These are phyloP conservation scores for Bombyx huttoni DNA, from an alignment of 2,888 invertebrate genomes.

Conservation along the genomic window DNA sequence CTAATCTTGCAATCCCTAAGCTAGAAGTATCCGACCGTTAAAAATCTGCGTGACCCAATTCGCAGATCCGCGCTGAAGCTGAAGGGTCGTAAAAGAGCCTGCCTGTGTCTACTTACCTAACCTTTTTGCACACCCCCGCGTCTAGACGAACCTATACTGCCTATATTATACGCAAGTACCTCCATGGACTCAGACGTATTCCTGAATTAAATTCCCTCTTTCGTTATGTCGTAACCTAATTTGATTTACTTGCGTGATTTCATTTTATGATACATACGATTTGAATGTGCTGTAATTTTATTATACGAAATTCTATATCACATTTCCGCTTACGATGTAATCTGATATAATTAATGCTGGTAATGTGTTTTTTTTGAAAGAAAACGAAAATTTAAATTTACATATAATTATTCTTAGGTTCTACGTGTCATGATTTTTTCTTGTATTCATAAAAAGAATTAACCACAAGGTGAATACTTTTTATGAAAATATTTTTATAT, in stretches of 20 bases:
- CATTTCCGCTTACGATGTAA: too few species aligned
- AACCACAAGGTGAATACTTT: too few species aligned
- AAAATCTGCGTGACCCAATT: constrained; percentile 22
- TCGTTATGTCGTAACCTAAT: not conserved
- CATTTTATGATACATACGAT: not conserved
- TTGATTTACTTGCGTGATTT: not conserved
- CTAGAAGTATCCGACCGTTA: constrained; percentile 10
- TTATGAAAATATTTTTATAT: too few species aligned
- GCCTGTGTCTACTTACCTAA: constrained; percentile 13
- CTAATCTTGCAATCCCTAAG: not conserved
- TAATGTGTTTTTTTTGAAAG: too few species aligned
- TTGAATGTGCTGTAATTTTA: too few species aligned
- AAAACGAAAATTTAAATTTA: too few species aligned
- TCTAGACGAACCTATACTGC: constrained; percentile 30
- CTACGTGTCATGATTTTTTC: too few species aligned
- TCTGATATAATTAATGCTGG: too few species aligned
- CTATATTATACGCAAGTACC: constrained; percentile 5
- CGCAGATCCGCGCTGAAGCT: constrained; percentile 13
- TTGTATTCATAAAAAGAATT: too few species aligned
- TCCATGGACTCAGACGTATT: constrained; percentile 13
- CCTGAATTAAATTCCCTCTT: not conserved
- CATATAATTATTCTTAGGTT: too few species aligned
- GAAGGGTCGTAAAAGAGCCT: constrained; percentile 23
- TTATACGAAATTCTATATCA: too few species aligned
- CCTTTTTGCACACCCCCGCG: constrained; percentile 41